A percentile compares a stretch with the other conserved stretches of the same genome.
These are phyloP conservation scores for Pachliopta kotzebuea DNA, from an alignment of 2,888 invertebrate genomes.

Conservation along the genomic window DNA sequence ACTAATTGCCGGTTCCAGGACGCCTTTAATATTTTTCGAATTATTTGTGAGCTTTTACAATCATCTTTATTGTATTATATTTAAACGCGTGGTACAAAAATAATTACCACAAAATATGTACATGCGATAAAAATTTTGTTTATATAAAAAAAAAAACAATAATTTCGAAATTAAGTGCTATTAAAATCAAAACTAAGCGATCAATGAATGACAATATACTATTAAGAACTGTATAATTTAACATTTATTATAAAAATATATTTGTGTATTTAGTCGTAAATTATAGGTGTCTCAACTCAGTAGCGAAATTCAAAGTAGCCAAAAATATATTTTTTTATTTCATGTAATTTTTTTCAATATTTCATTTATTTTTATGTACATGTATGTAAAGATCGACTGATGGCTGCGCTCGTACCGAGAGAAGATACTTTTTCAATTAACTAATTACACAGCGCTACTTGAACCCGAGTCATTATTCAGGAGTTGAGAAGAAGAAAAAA, in stretches of 20 bases:
- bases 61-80: conserved; percentile 57
- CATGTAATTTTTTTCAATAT: too few species aligned
- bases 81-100: conserved; percentile 51
- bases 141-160: too few species aligned
- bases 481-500: conserved; percentile 49
- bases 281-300: too few species aligned
- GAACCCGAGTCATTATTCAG: conserved; percentile 69
- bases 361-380: too few species aligned
- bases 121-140: not conserved
- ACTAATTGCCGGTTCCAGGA: conserved; percentile 73
- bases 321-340: too few species aligned
- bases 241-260: too few species aligned
- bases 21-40: conserved; percentile 48
- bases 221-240: too few species aligned
- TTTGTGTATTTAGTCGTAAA: too few species aligned
- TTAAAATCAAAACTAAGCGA: too few species aligned
- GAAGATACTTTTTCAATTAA: conserved; percentile 67
- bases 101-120: conserved; percentile 32
- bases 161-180: too few species aligned
- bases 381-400: not conserved
- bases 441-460: conserved; percentile 67
- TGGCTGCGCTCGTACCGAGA: conserved; percentile 52
- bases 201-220: too few species aligned
- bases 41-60: conserved; percentile 67
- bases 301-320: too few species aligned